phyloP scores from a whole-genome alignment of 2,888 invertebrate genomes.

The Elegia similella region DNA sequence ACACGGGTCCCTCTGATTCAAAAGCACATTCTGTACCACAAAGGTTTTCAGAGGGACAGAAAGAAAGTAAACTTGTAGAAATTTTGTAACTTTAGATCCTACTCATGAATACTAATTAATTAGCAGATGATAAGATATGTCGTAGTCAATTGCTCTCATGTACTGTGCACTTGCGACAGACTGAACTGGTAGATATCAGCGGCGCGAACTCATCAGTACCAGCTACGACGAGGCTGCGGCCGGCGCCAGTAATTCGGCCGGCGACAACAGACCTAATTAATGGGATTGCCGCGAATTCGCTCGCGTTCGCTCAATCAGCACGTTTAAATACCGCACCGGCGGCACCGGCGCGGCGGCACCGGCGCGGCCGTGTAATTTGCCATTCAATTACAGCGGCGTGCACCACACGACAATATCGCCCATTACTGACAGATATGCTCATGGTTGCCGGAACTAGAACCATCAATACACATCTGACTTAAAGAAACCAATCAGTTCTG shows the following conservation, averaged over 20 bases:
- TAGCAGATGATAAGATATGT: too few species aligned
- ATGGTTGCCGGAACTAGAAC: too few species aligned
- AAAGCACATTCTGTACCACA: too few species aligned
- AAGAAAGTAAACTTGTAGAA: too few species aligned
- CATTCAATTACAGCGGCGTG: conserved; percentile 10
- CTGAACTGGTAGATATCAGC: not conserved
- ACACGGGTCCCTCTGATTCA: too few species aligned
- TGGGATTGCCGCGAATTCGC: not conserved
- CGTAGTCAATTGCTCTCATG: not conserved
- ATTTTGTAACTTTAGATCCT: too few species aligned
- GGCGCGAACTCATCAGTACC: conserved; percentile 15
- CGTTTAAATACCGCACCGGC: conserved; percentile 7
- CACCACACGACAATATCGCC: not conserved
- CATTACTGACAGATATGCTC: not conserved
- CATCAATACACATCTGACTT: too few species aligned
- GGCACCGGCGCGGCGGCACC: not conserved
- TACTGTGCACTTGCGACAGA: not conserved
- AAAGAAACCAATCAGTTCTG: too few species aligned
- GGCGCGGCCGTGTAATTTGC: conserved; percentile 6
- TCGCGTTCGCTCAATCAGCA: conserved; percentile 4
- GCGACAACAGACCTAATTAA: conserved; percentile 13
- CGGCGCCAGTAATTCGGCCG: conserved; percentile 2
- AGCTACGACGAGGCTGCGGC: conserved; percentile 14
- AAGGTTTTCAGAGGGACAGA: too few species aligned
- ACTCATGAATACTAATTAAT: too few species aligned